Conservation (phyloP, 2,113 vertebrate species). For the Corythaixoides concolor region DNA sequence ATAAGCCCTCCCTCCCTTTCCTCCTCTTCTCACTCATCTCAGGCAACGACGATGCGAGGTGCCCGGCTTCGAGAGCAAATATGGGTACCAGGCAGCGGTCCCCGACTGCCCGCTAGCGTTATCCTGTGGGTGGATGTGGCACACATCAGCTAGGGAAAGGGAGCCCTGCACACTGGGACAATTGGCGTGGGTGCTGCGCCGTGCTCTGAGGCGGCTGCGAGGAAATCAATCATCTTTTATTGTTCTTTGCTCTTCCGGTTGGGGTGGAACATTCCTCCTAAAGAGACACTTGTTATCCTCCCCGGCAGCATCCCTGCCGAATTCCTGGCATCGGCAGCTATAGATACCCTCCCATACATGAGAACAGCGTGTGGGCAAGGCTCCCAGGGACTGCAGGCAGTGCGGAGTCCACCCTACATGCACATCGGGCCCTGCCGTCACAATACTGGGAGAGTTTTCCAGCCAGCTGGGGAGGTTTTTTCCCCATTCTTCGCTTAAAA, state of each 20-base stretch:
- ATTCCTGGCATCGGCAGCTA: conserved; percentile 42
- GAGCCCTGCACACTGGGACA: neutral
- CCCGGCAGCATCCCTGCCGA: neutral
- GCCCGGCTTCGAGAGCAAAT: rapidly evolving
- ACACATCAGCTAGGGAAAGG: neutral
- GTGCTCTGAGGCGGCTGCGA: neutral
- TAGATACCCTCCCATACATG: conserved; percentile 39
- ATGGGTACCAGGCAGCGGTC: rapidly evolving
- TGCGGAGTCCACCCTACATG: rapidly evolving
- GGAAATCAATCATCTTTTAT: conserved; percentile 56
- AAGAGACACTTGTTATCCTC: conserved; percentile 65
- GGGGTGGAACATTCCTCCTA: conserved; percentile 63
- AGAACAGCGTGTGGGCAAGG: conserved; percentile 49
- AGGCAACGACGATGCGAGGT: neutral
- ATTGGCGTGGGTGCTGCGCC: neutral
- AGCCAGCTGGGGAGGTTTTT: neutral
- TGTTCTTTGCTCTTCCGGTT: conserved; percentile 12
- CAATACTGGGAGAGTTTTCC: neutral
- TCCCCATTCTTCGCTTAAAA: neutral
- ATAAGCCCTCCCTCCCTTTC: neutral
- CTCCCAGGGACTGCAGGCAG: conserved; percentile 18
- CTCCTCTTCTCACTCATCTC: neutral
- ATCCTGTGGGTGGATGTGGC: rapidly evolving
- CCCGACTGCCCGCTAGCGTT: neutral
- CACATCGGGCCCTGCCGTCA: neutral